Conservation (phyloP, 2,113 vertebrate species). For the Dasyornis broadbenti region DNA sequence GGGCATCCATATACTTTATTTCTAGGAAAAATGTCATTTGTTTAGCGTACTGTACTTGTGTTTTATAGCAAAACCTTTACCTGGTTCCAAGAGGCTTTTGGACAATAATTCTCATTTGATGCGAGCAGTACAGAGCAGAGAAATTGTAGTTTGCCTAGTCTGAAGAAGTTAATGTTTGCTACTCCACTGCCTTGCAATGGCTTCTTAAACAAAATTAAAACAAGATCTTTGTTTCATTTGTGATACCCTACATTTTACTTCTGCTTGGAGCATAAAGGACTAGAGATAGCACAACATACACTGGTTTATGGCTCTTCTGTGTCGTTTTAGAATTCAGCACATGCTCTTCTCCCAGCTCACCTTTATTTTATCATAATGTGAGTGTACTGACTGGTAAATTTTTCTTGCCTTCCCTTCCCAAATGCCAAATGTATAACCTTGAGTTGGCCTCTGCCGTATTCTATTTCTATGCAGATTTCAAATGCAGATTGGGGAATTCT, state of each 20-base stretch:
- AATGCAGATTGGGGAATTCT: not conserved
- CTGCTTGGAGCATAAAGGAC: not conserved
- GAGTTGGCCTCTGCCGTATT: not conserved
- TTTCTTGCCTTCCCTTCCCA: conserved; percentile 12
- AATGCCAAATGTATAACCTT: conserved; percentile 26
- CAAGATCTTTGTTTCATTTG: not conserved
- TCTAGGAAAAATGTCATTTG: not conserved
- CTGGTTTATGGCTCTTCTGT: conserved; percentile 9
- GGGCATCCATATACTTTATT: not conserved
- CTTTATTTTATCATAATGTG: conserved; percentile 34
- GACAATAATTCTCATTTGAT: not conserved
- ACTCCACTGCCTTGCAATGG: not conserved
- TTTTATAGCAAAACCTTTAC: not conserved
- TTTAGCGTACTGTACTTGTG: not conserved
- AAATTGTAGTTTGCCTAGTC: not conserved
- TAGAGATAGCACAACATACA: not conserved
- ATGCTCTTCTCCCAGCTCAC: not conserved
- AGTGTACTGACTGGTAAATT: not conserved
- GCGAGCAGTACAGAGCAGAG: not conserved
- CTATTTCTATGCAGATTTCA: conserved; percentile 4
- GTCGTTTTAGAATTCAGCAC: not conserved
- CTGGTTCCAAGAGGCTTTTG: not conserved
- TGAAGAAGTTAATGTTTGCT: not conserved
- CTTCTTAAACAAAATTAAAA: conserved; percentile 37
- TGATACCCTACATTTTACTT: not conserved